Evolutionary conservation across 2,797 vertebrate species (phyloP).

Genomic region (Enteromius afrohamiltoni): DNA sequence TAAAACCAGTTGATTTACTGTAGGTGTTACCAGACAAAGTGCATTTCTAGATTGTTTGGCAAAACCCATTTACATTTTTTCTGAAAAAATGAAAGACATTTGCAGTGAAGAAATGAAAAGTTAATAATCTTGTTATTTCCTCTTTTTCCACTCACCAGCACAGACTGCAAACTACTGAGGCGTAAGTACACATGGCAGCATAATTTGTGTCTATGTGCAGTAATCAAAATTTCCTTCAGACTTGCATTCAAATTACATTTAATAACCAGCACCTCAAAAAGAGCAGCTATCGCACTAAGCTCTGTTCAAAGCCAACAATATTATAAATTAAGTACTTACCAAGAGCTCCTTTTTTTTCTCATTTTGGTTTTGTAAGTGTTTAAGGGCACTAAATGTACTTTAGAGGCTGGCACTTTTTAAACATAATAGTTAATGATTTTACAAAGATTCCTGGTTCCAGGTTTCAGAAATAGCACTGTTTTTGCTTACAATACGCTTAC

Average conservation of each 20-base stretch:
- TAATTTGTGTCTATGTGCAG: slow-evolving; percentile 9
- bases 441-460: neutral
- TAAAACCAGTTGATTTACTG: neutral
- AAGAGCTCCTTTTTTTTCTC: neutral
- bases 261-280: slow-evolving; percentile 18
- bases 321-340: slow-evolving; percentile 14
- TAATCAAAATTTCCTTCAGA: slow-evolving; percentile 26
- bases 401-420: neutral
- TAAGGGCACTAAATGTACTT: neutral
- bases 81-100: neutral
- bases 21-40: neutral
- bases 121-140: slow-evolving; percentile 18
- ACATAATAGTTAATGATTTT: neutral
- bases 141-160: neutral
- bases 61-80: neutral
- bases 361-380: neutral
- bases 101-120: neutral
- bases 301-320: slow-evolving; percentile 1
- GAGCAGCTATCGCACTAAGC: neutral
- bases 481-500: neutral
- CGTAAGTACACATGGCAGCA: neutral
- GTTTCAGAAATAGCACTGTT: neutral
- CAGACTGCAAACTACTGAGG: neutral
- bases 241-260: slow-evolving; percentile 21
- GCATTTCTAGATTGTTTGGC: neutral